Percentiles rank a stretch among this genome's conserved stretches.
phyloP scores from a whole-genome alignment of 2,797 vertebrate genomes.

The Rousettus madagascariensis region DNA sequence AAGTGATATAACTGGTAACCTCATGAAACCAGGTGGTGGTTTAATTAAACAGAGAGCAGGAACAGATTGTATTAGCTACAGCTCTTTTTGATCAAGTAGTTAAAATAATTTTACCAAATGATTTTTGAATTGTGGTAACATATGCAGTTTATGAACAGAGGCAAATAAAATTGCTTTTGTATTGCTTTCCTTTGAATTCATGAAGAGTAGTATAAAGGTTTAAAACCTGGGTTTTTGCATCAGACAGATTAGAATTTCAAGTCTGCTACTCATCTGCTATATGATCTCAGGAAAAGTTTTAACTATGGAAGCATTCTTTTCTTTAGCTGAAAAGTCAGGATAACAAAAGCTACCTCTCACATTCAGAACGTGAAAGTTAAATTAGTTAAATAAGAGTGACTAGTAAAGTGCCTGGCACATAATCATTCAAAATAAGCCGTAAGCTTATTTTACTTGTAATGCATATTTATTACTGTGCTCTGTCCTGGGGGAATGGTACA shows the following conservation, averaged over 20 bases:
- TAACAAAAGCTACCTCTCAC: not conserved
- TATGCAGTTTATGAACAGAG: not conserved
- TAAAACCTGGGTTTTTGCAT: not conserved
- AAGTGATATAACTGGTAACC: not conserved
- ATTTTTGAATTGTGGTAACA: not conserved
- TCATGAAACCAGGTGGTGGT: not conserved
- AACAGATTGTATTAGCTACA: not conserved
- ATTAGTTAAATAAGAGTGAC: not conserved
- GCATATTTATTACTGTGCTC: not conserved
- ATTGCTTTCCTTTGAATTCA: not conserved
- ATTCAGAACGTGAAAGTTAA: not conserved
- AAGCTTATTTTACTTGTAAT: not conserved
- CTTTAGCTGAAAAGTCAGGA: not conserved
- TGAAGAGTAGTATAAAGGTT: not conserved
- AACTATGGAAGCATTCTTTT: slow-evolving; percentile 1
- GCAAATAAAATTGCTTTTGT: not conserved
- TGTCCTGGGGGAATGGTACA: not conserved
- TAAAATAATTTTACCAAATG: not conserved
- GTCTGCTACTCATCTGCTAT: not conserved
- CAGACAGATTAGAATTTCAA: not conserved
- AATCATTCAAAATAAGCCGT: not conserved
- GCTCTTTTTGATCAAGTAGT: not conserved
- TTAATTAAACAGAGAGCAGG: slow-evolving; percentile 9
- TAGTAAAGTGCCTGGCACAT: not conserved
- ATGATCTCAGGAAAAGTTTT: not conserved